phyloP scores from a whole-genome alignment of 2,113 vertebrate species.

The Glareola pratincola region DNA sequence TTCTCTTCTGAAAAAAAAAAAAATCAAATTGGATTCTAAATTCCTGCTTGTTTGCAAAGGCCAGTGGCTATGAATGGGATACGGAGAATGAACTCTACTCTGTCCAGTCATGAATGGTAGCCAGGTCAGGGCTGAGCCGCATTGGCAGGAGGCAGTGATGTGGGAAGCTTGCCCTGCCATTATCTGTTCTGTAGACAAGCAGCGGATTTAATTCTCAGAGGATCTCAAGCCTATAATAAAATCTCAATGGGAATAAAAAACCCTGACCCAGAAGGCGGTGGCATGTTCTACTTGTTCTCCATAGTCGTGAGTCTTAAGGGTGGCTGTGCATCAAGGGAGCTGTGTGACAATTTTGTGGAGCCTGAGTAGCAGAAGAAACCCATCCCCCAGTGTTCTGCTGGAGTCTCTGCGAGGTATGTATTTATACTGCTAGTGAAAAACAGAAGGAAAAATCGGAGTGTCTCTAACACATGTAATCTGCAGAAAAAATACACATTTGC shows the following conservation, averaged over 20 bases:
- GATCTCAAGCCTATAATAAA: slow-evolving; percentile 39
- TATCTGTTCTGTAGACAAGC: slow-evolving; percentile 39
- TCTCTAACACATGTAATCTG: slow-evolving; percentile 20
- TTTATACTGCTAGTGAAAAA: slow-evolving; percentile 26
- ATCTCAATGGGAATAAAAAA: slow-evolving; percentile 30
- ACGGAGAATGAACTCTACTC: slow-evolving; percentile 3
- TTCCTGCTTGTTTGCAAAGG: slow-evolving; percentile 29
- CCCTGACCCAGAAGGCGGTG: slow-evolving; percentile 20
- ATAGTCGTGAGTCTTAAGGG: background rate
- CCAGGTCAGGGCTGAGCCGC: slow-evolving; percentile 17
- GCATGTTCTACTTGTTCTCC: slow-evolving; percentile 14
- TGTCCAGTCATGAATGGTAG: slow-evolving; percentile 40
- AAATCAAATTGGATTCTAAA: slow-evolving; percentile 16
- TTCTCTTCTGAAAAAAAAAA: background rate
- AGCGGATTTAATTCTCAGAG: slow-evolving; percentile 35
- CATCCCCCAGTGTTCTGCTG: background rate
- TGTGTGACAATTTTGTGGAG: background rate
- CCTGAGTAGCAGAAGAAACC: background rate
- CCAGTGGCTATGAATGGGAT: slow-evolving; percentile 26
- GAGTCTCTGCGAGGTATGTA: background rate
- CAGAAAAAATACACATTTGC: slow-evolving; percentile 29
- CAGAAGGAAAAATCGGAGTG: slow-evolving; percentile 23
- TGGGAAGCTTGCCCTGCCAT: slow-evolving; percentile 48
- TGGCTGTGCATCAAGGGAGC: background rate
- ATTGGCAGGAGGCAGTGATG: slow-evolving; percentile 28